These are phyloP conservation scores for Hyla sarda DNA, from an alignment of 2,113 vertebrate species.

Conservation along the genomic window DNA sequence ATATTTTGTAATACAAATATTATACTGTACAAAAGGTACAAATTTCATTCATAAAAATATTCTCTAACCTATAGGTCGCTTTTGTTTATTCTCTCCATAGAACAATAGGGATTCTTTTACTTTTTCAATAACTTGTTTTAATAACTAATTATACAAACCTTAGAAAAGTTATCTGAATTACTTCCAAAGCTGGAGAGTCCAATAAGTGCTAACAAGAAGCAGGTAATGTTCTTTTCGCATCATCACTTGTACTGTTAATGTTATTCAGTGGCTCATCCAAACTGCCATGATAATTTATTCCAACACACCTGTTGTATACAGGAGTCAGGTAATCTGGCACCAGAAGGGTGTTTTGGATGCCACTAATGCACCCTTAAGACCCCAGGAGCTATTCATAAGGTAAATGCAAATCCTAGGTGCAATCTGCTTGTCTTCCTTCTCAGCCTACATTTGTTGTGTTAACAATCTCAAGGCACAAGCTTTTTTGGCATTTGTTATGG, in stretches of 20 bases:
- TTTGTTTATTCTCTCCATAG: not conserved
- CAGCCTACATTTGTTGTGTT: slow-evolving; percentile 74
- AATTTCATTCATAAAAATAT: not conserved
- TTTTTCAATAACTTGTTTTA: slow-evolving; percentile 5
- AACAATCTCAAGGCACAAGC: slow-evolving; percentile 71
- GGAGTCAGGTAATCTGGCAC: slow-evolving; percentile 82
- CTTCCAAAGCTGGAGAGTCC: slow-evolving; percentile 63
- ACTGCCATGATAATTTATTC: slow-evolving; percentile 87
- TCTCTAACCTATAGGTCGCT: not conserved
- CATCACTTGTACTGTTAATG: slow-evolving; percentile 86
- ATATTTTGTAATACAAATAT: not conserved
- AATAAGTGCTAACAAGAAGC: slow-evolving; percentile 76
- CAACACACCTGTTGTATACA: slow-evolving; percentile 78
- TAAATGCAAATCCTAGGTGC: slow-evolving; percentile 73
- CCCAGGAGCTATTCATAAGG: slow-evolving; percentile 79
- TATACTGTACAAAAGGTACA: too few species aligned
- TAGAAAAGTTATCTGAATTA: slow-evolving; percentile 65
- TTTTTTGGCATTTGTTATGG: slow-evolving; percentile 68
- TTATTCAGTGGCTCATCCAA: slow-evolving; percentile 87
- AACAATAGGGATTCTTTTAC: not conserved
- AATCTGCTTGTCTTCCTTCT: slow-evolving; percentile 76
- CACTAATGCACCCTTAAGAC: slow-evolving; percentile 72
- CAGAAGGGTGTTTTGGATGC: slow-evolving; percentile 65
- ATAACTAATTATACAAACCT: slow-evolving; percentile 61
- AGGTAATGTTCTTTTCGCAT: slow-evolving; percentile 73